Evolutionary conservation across 2,888 invertebrate species (phyloP).

Genomic region (Digitonthophagus gazella): DNA sequence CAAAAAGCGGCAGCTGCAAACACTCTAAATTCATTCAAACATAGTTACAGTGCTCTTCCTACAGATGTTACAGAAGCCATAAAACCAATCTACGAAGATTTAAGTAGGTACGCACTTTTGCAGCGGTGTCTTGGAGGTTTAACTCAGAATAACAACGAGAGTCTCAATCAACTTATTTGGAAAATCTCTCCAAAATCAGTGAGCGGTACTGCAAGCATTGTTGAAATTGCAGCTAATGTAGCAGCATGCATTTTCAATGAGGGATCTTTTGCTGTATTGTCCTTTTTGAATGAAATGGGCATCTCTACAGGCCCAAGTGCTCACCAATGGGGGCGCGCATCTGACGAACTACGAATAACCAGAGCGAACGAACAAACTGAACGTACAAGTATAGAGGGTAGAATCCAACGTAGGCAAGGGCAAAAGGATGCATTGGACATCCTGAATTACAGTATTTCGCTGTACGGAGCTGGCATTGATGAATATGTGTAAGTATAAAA

Average conservation of each 20-base stretch:
- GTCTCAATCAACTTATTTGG: constrained; percentile 35
- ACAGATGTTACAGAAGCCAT: no score
- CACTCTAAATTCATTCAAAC: background rate
- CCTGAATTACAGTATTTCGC: no score
- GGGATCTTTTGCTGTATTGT: constrained; percentile 21
- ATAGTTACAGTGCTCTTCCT: background rate
- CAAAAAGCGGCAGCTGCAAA: background rate
- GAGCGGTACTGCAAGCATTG: constrained; percentile 22
- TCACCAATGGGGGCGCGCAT: constrained; percentile 19
- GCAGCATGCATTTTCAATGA: constrained; percentile 27
- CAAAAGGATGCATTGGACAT: no score
- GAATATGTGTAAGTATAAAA: no score
- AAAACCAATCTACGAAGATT: constrained; percentile 39
- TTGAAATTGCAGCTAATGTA: constrained; percentile 26
- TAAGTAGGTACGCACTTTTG: constrained; percentile 37
- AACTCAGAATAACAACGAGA: constrained; percentile 41
- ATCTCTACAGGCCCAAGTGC: constrained; percentile 19
- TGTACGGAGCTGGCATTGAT: no score
- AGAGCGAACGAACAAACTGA: no score
- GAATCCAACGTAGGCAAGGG: no score
- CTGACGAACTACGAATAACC: constrained; percentile 24
- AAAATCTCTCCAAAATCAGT: constrained; percentile 25
- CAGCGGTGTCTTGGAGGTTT: constrained; percentile 39
- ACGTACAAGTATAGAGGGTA: no score
- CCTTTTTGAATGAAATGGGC: constrained; percentile 19